Evolutionary conservation across 2,113 vertebrate species (phyloP).

Genomic region (Antigone vipio): DNA sequence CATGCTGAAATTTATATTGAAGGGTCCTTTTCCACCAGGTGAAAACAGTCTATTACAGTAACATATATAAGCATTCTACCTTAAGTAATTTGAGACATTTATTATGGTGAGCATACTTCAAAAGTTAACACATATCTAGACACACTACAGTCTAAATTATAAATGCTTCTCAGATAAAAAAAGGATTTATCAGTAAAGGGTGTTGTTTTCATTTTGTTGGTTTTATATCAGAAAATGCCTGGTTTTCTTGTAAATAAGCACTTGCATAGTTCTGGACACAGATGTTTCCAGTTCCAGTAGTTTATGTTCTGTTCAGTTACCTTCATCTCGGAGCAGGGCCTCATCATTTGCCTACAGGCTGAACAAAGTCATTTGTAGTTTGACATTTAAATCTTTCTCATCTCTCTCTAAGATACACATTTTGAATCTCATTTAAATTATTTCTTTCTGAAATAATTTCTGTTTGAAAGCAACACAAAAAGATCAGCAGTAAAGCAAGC

Average conservation of each 20-base stretch:
- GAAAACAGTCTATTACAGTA: neutral
- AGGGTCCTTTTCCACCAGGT: neutral
- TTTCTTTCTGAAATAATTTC: neutral
- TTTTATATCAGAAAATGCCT: neutral
- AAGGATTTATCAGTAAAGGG: neutral
- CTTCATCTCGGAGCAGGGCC: neutral
- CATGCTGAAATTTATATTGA: neutral
- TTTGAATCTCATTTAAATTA: neutral
- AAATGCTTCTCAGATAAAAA: neutral
- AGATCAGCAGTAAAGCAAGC: neutral
- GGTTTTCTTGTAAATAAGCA: neutral
- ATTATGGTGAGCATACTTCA: neutral
- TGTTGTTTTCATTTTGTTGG: neutral
- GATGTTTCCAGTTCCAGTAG: neutral
- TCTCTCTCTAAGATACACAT: neutral
- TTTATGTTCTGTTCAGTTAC: neutral
- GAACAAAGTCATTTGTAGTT: neutral
- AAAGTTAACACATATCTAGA: neutral
- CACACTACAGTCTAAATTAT: neutral
- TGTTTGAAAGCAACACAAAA: neutral
- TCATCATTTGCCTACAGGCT: neutral
- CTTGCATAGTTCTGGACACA: neutral
- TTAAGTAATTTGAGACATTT: neutral
- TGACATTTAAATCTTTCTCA: neutral
- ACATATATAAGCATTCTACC: neutral